A percentile compares a stretch with the other conserved stretches of the same genome.
phyloP scores from a whole-genome alignment of 2,797 vertebrate genomes.

The Danionella dracula region DNA sequence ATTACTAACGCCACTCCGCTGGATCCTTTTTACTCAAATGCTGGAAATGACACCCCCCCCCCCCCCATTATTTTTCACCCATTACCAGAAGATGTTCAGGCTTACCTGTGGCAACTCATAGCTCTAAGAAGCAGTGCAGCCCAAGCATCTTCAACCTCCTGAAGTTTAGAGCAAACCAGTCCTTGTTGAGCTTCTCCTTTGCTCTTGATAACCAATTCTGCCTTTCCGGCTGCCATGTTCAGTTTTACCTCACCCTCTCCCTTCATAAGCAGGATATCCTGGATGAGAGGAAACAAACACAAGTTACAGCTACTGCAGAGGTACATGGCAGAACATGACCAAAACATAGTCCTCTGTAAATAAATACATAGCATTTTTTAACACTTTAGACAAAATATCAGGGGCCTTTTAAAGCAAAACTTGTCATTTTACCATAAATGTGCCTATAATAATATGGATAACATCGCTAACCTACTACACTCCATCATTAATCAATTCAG shows the following conservation, averaged over 20 bases:
- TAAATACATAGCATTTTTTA: too few relatives aligned
- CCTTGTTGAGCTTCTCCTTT: slow-evolving; percentile 78
- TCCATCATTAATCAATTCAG: too few relatives aligned
- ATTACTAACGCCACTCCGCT: not conserved
- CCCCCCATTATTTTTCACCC: too few relatives aligned
- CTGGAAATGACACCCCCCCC: not conserved
- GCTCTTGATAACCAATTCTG: slow-evolving; percentile 80
- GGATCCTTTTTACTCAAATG: not conserved
- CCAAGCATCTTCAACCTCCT: slow-evolving; percentile 84
- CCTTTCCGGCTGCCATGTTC: slow-evolving; percentile 94
- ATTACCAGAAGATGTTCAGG: not conserved
- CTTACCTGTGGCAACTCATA: slow-evolving; percentile 85
- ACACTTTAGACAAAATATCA: too few relatives aligned
- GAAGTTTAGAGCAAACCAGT: slow-evolving; percentile 79
- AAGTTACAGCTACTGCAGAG: slow-evolving; percentile 25
- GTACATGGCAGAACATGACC: slow-evolving; percentile 21
- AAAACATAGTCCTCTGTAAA: too few relatives aligned
- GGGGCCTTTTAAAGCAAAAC: too few relatives aligned
- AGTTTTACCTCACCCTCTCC: slow-evolving; percentile 94
- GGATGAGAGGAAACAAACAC: slow-evolving; percentile 30
- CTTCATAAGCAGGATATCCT: slow-evolving; percentile 96
- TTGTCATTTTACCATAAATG: too few relatives aligned
- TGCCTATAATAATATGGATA: too few relatives aligned
- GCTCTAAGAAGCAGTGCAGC: slow-evolving; percentile 77
- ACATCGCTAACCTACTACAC: too few relatives aligned